Conservation (phyloP, 37 sponge, comb jelly and placozoan genomes). For the Eunapius fragilis region DNA sequence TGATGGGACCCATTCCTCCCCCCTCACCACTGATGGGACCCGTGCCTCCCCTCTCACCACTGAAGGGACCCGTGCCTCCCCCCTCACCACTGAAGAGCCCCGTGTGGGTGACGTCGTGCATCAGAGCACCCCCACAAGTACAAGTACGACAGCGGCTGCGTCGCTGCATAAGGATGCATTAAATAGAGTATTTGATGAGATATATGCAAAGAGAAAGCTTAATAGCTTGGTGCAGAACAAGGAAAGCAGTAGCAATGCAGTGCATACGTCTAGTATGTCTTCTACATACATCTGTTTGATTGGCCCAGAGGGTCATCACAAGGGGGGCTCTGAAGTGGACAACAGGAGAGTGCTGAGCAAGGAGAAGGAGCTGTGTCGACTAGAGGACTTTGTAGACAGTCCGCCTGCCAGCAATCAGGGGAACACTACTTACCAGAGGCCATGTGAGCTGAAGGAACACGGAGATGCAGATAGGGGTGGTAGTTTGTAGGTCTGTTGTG, state of each 20-base stretch:
- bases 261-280: not conserved
- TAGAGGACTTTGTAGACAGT: not conserved
- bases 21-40: not conserved
- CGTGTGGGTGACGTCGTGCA: not conserved
- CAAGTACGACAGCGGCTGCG: not conserved
- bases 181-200: not conserved
- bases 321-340: not conserved
- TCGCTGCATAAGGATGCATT: not conserved
- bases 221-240: not conserved
- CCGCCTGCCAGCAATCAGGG: not conserved
- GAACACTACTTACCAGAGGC: not conserved
- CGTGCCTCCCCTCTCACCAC: not conserved
- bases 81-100: not conserved
- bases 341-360: not conserved
- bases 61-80: not conserved
- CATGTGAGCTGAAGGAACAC: not conserved
- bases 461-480: not conserved
- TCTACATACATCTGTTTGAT: not conserved
- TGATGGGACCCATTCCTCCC: not conserved
- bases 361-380: not conserved
- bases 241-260: not conserved
- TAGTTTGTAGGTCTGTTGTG: not conserved
- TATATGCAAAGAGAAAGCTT: not conserved
- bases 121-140: not conserved
- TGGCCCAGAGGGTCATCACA: not conserved